Evolutionary conservation across 1,140 invertebrate species (phyloP).

Genomic region (Drepana arcuata): DNA sequence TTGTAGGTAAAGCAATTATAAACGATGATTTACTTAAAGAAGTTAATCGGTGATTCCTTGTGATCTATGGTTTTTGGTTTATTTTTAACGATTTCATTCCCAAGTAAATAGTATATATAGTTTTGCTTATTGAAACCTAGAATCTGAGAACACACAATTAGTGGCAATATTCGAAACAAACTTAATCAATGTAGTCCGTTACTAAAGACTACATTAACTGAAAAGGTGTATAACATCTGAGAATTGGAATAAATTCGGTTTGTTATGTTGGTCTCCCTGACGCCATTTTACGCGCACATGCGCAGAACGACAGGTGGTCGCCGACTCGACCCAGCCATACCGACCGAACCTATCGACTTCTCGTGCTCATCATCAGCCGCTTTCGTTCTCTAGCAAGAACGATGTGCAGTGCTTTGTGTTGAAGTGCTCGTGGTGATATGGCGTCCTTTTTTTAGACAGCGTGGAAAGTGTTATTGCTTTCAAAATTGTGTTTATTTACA

Average conservation of each 20-base stretch:
- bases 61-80: too few relatives aligned
- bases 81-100: too few relatives aligned
- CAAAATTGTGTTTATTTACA: conserved; percentile 61
- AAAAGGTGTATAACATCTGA: conserved; percentile 31
- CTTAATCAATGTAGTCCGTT: too few relatives aligned
- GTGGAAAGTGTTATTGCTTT: conserved; percentile 37
- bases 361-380: conserved; percentile 69
- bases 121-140: too few relatives aligned
- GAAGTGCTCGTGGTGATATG: conserved; percentile 69
- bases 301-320: conserved; percentile 71
- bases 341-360: conserved; percentile 68
- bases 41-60: too few relatives aligned
- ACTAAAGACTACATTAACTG: too few relatives aligned
- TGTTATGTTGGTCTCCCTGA: conserved; percentile 47
- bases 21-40: too few relatives aligned
- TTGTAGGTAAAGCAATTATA: too few relatives aligned
- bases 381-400: conserved; percentile 66
- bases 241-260: too few relatives aligned
- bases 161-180: too few relatives aligned
- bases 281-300: conserved; percentile 65
- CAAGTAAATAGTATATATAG: too few relatives aligned
- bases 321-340: conserved; percentile 61
- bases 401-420: conserved; percentile 69
- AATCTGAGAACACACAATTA: too few relatives aligned
- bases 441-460: conserved; percentile 58